phyloP scores from a whole-genome alignment of 2,113 vertebrate genomes.

The Polyodon spathula region DNA sequence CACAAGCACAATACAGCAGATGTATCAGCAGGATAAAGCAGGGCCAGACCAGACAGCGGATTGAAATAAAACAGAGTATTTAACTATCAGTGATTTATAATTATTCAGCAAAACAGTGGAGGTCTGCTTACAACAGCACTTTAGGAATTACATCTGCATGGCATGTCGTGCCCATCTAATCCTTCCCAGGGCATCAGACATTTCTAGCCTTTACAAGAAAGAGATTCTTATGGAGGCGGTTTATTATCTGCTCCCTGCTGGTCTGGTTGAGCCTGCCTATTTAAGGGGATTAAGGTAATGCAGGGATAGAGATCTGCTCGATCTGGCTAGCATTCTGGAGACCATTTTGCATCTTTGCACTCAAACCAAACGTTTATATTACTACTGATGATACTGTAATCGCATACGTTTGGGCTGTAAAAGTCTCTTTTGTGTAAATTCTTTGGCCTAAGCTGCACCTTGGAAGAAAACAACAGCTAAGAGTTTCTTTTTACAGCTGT shows the following conservation, averaged over 20 bases:
- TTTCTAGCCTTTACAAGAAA: constrained; percentile 9
- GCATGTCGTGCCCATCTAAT: constrained; percentile 7
- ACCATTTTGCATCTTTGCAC: neutral
- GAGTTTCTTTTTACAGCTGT: too few relatives aligned
- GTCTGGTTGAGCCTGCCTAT: constrained; percentile 16
- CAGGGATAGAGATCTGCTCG: constrained; percentile 6
- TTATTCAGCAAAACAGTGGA: constrained; percentile 2
- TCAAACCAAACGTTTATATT: neutral
- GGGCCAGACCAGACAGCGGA: constrained; percentile 18
- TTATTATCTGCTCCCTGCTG: constrained; percentile 16
- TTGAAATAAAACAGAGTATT: constrained; percentile 20
- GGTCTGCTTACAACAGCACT: neutral
- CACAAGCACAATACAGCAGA: constrained; percentile 5
- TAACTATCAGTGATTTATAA: constrained; percentile 5
- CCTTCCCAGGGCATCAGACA: constrained; percentile 18
- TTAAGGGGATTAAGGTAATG: constrained; percentile 23
- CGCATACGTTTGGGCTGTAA: neutral
- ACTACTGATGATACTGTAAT: too few relatives aligned
- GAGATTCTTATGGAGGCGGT: constrained; percentile 5
- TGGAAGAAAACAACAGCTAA: too few relatives aligned
- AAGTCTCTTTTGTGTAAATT: constrained; percentile 1
- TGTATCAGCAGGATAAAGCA: neutral
- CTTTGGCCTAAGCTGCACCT: too few relatives aligned
- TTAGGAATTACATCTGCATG: neutral
- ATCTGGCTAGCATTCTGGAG: constrained; percentile 17